A percentile compares a stretch with the other conserved stretches of the same genome.
phyloP scores from a whole-genome alignment of 2,888 invertebrate species.

The Lacanobia wlatinum region DNA sequence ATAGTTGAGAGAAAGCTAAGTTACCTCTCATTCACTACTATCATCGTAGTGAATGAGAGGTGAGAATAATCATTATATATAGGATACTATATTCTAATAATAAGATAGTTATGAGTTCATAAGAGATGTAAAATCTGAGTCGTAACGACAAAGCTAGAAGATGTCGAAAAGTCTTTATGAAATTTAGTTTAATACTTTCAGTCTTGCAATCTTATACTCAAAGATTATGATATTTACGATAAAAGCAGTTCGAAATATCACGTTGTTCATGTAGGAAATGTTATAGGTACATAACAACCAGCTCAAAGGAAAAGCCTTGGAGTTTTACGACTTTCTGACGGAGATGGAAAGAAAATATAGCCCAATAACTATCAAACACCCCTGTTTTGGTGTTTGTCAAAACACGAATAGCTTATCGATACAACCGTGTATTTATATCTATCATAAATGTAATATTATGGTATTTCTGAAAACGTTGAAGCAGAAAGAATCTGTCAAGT shows the following conservation, averaged over 20 bases:
- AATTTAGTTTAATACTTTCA: not conserved
- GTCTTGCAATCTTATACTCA: not conserved
- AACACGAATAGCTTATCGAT: slow-evolving; percentile 45
- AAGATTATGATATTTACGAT: slow-evolving; percentile 12
- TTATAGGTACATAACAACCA: slow-evolving; percentile 28
- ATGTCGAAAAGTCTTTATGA: not conserved
- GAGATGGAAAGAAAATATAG: slow-evolving; percentile 48
- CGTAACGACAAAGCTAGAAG: not conserved
- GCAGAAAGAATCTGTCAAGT: slow-evolving; percentile 8
- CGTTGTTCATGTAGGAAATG: slow-evolving; percentile 27
- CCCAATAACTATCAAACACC: slow-evolving; percentile 42
- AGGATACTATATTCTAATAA: no score
- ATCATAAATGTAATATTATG: slow-evolving; percentile 29
- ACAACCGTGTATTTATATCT: slow-evolving; percentile 12
- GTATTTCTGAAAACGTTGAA: not conserved
- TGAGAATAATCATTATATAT: no score
- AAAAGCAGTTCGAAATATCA: slow-evolving; percentile 6
- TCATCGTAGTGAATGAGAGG: no score
- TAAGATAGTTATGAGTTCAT: no score
- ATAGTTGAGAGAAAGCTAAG: no score
- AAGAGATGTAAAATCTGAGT: no score
- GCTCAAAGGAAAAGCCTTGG: slow-evolving; percentile 37
- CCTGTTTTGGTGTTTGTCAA: slow-evolving; percentile 46
- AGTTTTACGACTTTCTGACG: slow-evolving; percentile 51
- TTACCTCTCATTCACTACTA: no score